phyloP scores from a whole-genome alignment of 1,140 invertebrate species.

The Eumeta japonica region DNA sequence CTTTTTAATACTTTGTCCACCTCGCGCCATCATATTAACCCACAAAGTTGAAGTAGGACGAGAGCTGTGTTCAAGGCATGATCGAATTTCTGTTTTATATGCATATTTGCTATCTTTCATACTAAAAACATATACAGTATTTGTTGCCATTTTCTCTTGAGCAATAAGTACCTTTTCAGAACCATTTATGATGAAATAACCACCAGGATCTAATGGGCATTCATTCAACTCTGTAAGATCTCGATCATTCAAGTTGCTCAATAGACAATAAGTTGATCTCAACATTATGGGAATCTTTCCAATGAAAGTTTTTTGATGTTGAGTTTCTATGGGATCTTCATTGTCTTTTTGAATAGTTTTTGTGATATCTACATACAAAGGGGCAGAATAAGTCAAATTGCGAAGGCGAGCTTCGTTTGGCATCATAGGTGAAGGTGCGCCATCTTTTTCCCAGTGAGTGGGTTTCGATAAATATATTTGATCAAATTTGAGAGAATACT shows the following conservation, averaged over 20 bases:
- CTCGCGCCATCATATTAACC: conserved; percentile 99
- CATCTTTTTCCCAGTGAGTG: conserved; percentile 99
- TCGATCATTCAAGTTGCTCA: conserved; percentile 92
- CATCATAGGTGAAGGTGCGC: conserved; percentile 98
- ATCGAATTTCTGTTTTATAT: conserved; percentile 95
- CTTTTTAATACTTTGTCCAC: conserved; percentile 92
- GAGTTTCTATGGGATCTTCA: conserved; percentile 88
- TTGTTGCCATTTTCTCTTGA: conserved; percentile 99
- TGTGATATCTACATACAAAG: conserved; percentile 96
- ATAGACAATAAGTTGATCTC: conserved; percentile 91
- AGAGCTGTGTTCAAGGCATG: conserved; percentile 90
- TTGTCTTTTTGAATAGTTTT: conserved; percentile 91
- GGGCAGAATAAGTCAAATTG: conserved; percentile 93
- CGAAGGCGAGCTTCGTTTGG: conserved; percentile 93
- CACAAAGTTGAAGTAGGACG: conserved; percentile 95
- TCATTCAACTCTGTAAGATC: conserved; percentile 98
- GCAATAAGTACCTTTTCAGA: conserved; percentile 97
- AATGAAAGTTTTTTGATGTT: conserved; percentile 97
- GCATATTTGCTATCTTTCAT: conserved; percentile 99
- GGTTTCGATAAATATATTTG: conserved; percentile 99
- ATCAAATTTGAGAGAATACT: conserved; percentile 94
- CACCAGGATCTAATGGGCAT: conserved; percentile 96
- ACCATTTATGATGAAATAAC: conserved; percentile 95
- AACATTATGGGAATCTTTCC: conserved; percentile 99
- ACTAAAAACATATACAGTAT: conserved; percentile 98